Conservation (phyloP, 2,888 invertebrate species). For the Subacronicta megacephala region DNA sequence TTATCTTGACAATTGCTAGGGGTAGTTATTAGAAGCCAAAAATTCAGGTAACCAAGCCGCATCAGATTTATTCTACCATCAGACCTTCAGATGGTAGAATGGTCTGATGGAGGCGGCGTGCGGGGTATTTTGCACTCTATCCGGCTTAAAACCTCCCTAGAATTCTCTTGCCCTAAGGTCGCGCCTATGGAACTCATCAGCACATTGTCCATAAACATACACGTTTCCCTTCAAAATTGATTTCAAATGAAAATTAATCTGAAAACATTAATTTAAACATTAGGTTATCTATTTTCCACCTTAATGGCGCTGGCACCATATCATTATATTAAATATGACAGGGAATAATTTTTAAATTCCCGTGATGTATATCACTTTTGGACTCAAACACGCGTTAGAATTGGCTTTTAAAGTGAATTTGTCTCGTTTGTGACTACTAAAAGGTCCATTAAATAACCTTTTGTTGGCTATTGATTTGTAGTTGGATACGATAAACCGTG, state of each 20-base stretch:
- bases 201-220: too few species aligned
- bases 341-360: constrained; percentile 37
- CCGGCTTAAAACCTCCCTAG: too few species aligned
- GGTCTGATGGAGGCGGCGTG: too few species aligned
- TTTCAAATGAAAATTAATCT: constrained; percentile 21
- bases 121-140: too few species aligned
- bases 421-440: constrained; percentile 84
- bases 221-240: neutral
- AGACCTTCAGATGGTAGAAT: too few species aligned
- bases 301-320: constrained; percentile 24
- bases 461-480: constrained; percentile 84
- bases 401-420: constrained; percentile 84
- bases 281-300: constrained; percentile 42
- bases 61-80: too few species aligned
- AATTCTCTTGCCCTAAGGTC: too few species aligned
- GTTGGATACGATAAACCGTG: constrained; percentile 66
- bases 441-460: constrained; percentile 79
- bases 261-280: too few species aligned
- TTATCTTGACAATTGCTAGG: too few species aligned
- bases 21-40: too few species aligned
- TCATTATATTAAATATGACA: constrained; percentile 34
- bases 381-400: constrained; percentile 66
- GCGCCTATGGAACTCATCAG: too few species aligned
- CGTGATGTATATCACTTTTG: constrained; percentile 64
- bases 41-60: too few species aligned